Evolutionary conservation across 1,140 invertebrate species (phyloP).

Genomic region (Asobara japonica): DNA sequence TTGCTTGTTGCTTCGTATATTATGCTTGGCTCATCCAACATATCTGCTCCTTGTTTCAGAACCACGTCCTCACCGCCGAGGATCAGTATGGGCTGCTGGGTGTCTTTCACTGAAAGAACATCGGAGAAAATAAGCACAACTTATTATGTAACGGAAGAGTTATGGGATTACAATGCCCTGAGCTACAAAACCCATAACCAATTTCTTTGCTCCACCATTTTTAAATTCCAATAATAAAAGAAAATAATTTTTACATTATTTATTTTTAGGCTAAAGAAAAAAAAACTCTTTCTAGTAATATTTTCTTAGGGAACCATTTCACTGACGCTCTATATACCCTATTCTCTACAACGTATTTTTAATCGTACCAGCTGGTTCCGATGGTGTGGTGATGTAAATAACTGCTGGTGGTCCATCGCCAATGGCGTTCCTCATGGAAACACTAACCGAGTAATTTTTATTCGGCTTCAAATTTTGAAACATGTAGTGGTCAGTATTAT

Average conservation of each 20-base stretch:
- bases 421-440: conserved; percentile 82
- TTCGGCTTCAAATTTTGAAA: conserved; percentile 80
- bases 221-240: too few relatives aligned
- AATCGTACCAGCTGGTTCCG: conserved; percentile 71
- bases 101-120: conserved; percentile 66
- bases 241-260: too few relatives aligned
- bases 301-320: background rate
- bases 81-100: conserved; percentile 76
- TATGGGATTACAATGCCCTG: too few relatives aligned
- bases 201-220: too few relatives aligned
- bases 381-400: conserved; percentile 73
- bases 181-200: background rate
- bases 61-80: conserved; percentile 76
- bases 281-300: background rate
- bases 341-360: conserved; percentile 7
- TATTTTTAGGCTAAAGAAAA: background rate
- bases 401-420: conserved; percentile 80
- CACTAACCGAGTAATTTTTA: conserved; percentile 79
- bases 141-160: too few relatives aligned
- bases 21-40: conserved; percentile 72
- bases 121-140: too few relatives aligned
- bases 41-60: conserved; percentile 74
- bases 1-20: conserved; percentile 63
- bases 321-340: background rate
- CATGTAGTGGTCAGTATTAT: conserved; percentile 76